Conservation (phyloP, 2,888 invertebrate genomes). For the Gnatocerus cornutus region DNA sequence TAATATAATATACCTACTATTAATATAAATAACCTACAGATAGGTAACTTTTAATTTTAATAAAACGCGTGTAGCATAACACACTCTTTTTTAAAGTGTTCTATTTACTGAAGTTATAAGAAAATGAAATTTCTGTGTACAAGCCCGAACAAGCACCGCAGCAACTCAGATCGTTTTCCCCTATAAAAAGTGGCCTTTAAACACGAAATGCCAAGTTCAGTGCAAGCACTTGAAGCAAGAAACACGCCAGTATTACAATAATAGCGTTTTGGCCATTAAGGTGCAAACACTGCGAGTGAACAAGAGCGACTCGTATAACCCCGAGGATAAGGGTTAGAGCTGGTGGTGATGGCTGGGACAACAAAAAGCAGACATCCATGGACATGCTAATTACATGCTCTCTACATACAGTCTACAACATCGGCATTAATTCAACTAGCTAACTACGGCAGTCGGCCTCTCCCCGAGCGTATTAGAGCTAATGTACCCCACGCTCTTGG, state of each 20-base stretch:
- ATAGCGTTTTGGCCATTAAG: constrained; percentile 51
- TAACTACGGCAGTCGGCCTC: constrained; percentile 63
- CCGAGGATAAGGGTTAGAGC: constrained; percentile 65
- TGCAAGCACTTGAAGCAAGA: constrained; percentile 22
- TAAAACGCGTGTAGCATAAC: too few species aligned
- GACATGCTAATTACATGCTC: constrained; percentile 72
- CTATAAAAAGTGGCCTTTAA: neutral
- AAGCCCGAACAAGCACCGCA: neutral
- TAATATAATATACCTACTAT: too few species aligned
- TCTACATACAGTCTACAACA: constrained; percentile 71
- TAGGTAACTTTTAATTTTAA: too few species aligned
- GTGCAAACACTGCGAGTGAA: constrained; percentile 35
- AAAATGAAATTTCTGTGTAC: too few species aligned
- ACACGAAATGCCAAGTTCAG: neutral
- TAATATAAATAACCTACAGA: too few species aligned
- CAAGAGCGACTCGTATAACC: constrained; percentile 55
- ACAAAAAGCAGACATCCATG: constrained; percentile 71
- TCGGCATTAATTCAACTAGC: constrained; percentile 71
- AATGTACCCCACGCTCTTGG: constrained; percentile 64
- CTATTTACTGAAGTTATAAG: too few species aligned
- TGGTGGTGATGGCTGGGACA: constrained; percentile 64
- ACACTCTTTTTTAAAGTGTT: too few species aligned
- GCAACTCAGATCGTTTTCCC: neutral
- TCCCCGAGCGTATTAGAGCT: constrained; percentile 69
- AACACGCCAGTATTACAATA: constrained; percentile 49